These are phyloP conservation scores for Zosterops japonicus DNA, from an alignment of 2,113 vertebrate genomes.

Conservation along the genomic window DNA sequence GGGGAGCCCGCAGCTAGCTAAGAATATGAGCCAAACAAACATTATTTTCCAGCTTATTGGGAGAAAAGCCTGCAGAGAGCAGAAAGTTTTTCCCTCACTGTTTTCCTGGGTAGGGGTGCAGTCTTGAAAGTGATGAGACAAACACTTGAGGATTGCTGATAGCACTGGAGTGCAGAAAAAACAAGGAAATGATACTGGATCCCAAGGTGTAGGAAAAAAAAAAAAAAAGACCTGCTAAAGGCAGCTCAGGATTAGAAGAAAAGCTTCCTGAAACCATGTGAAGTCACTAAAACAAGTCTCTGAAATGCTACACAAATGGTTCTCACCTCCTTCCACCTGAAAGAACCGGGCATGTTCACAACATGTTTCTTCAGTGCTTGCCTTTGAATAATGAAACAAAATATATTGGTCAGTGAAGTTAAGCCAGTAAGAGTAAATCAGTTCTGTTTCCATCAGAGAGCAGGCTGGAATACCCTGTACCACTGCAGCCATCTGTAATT, in stretches of 20 bases:
- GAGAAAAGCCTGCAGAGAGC: conserved; percentile 49
- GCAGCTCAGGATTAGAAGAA: not conserved
- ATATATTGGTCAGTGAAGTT: conserved; percentile 33
- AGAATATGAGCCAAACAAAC: conserved; percentile 46
- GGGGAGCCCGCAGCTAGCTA: not conserved
- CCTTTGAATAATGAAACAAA: conserved; percentile 62
- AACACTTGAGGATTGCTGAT: conserved; percentile 53
- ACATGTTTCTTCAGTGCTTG: conserved; percentile 27
- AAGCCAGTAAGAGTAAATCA: conserved; percentile 37
- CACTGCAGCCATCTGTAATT: conserved; percentile 34
- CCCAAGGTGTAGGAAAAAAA: not conserved
- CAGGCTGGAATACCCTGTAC: conserved; percentile 35
- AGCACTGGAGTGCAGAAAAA: conserved; percentile 37
- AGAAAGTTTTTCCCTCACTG: conserved; percentile 42
- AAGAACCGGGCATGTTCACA: not conserved
- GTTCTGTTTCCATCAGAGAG: conserved; percentile 4
- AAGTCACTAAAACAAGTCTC: conserved; percentile 24
- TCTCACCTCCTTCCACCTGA: conserved; percentile 33
- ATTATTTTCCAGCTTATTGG: conserved; percentile 48
- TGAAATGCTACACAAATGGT: not conserved
- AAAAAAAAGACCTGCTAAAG: not conserved
- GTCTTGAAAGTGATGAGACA: conserved; percentile 38
- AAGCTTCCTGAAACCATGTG: not conserved
- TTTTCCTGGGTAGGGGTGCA: conserved; percentile 38
- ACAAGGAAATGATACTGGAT: conserved; percentile 26